Base-by-base conservation (phyloP, 2,888 invertebrate species). In the Nomada ruficornis region DNA sequence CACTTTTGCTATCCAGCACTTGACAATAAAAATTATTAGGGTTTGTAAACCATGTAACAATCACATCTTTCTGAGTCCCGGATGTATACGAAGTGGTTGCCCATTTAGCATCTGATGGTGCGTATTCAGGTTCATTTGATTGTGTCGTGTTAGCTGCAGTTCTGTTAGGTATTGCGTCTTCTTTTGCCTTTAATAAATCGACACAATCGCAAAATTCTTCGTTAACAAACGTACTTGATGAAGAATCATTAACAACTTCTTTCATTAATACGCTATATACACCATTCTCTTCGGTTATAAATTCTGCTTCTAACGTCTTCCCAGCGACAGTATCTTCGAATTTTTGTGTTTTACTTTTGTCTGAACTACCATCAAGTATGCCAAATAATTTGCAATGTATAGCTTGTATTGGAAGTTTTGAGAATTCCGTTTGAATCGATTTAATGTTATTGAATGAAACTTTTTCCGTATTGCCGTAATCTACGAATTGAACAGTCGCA, bases 31-130 rank as follows among this genome's bases (percentile, higher is more conserved):
- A 97, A 87, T 96, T 95, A 81, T 95, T 95, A 0, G 97, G 97
- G 81, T 96, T 96, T 73, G 96, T 95, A 91, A 97, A 97, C 97
- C 97, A 97, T 2, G 96, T 96, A 55, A 97, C 95, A 2, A 95
- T 94, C 0, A 96, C 94, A 76, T 96, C 95, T 71, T 95, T 95
- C 70, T 94, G 95, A 0, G 94, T 93, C 20, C 95, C 95, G 0
- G 94, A 91, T 26, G 95, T 94, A 3, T 96, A 93, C 0, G 93
- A 89, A 0, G 94, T 94, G 5, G 94, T 94, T 0, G 86, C 73
- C 94, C 95, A 96, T 0, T 94, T 93, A 0, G 94, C 94, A 13
- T 95, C 94, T 0, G 95, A 80, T 0, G 95, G 86, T 11, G 95
- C 93, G 60, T 96, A 96, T 77, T 95, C 86, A 93, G 94, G 76